Conservation (phyloP, 2,113 vertebrate species). For the Sterna hirundo region DNA sequence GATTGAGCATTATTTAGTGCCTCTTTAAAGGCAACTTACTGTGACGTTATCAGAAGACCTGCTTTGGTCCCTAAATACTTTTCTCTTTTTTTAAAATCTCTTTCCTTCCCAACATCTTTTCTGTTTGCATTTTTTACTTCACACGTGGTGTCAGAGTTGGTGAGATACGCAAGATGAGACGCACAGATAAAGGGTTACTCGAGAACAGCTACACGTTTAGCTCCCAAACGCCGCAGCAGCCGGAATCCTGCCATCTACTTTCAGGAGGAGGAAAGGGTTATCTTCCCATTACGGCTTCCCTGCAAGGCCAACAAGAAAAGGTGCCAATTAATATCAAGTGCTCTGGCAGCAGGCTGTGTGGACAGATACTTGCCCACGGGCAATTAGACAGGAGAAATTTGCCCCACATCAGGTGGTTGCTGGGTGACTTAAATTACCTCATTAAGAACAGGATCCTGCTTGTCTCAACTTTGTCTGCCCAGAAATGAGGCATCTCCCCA, state of each 20-base stretch:
- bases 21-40: not conserved
- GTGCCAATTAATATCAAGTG: not conserved
- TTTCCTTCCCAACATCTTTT: not conserved
- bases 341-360: not conserved
- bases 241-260: not conserved
- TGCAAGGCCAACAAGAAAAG: not conserved
- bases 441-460: constrained; percentile 53
- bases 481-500: not conserved
- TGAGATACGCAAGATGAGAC: not conserved
- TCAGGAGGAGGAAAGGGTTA: not conserved
- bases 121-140: not conserved
- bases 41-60: not conserved
- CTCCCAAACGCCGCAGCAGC: not conserved
- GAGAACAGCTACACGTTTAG: not conserved
- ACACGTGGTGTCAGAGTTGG: not conserved
- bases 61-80: not conserved
- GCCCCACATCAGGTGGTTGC: constrained; percentile 9
- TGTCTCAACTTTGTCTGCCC: constrained; percentile 16
- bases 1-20: not conserved
- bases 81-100: not conserved
- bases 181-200: not conserved
- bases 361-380: not conserved
- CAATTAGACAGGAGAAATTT: not conserved
- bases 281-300: not conserved
- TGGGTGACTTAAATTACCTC: constrained; percentile 59